These are phyloP conservation scores for Todiramphus chloris DNA, from an alignment of 2,113 vertebrate species.

Conservation along the genomic window DNA sequence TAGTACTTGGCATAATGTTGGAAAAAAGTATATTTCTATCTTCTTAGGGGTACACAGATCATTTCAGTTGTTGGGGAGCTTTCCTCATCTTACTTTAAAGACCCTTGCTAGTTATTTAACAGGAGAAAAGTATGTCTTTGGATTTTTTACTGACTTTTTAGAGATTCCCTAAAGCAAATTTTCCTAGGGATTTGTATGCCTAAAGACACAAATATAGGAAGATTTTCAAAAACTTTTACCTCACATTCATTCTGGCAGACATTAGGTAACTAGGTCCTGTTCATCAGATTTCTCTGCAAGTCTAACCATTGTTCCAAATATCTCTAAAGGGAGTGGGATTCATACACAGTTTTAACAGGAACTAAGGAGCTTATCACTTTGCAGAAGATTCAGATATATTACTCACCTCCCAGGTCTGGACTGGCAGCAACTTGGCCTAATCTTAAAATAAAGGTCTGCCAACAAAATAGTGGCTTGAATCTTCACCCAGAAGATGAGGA, in stretches of 20 bases:
- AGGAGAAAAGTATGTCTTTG: neutral
- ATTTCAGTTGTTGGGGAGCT: neutral
- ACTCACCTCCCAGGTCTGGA: neutral
- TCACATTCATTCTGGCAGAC: neutral
- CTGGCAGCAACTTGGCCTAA: neutral
- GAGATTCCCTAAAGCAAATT: neutral
- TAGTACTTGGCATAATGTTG: neutral
- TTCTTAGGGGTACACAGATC: neutral
- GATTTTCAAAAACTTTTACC: neutral
- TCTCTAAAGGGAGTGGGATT: neutral
- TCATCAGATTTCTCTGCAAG: neutral
- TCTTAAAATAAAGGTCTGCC: neutral
- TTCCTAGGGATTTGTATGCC: neutral
- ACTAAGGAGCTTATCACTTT: neutral
- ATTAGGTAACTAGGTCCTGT: neutral
- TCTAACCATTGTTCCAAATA: neutral
- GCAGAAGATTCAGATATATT: neutral
- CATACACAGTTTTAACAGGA: neutral
- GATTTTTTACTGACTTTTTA: neutral
- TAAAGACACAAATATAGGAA: neutral
- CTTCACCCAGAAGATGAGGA: neutral
- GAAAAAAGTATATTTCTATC: neutral
- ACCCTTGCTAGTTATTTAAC: neutral
- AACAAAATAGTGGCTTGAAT: neutral
- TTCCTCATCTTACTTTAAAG: neutral